Conservation (phyloP, 2,797 vertebrate genomes). For the Xenentodon cancila region DNA sequence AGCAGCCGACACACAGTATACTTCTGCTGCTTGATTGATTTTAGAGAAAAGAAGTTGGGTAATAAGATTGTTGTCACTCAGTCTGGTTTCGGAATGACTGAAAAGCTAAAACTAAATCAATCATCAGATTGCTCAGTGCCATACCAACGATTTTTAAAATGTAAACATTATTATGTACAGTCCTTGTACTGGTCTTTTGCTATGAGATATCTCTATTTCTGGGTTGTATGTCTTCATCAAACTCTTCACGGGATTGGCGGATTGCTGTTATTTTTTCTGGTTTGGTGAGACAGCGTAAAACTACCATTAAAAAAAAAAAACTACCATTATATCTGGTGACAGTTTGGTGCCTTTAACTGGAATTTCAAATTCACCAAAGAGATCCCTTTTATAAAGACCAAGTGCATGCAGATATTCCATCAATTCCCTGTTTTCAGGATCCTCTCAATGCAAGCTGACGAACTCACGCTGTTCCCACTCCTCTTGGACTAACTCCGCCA, state of each 20-base stretch:
- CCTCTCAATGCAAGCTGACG: not conserved
- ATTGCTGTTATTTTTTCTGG: constrained; percentile 4
- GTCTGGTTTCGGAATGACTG: constrained; percentile 16
- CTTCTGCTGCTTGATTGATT: constrained; percentile 21
- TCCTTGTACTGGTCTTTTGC: constrained; percentile 32
- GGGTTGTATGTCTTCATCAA: constrained; percentile 6
- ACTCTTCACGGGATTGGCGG: constrained; percentile 28
- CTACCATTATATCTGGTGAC: not conserved
- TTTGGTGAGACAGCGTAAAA: not conserved
- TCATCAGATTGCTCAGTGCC: constrained; percentile 54
- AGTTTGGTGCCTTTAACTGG: not conserved
- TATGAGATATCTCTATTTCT: not conserved
- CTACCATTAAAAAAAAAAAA: no score
- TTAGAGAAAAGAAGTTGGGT: constrained; percentile 2
- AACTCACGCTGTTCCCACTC: constrained; percentile 13
- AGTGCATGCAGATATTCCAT: no score
- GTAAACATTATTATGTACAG: constrained; percentile 48
- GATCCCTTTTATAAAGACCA: no score
- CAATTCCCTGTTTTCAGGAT: no score
- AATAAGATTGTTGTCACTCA: not conserved
- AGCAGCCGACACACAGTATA: not conserved
- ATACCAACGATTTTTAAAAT: constrained; percentile 13
- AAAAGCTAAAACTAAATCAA: constrained; percentile 41
- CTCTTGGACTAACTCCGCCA: constrained; percentile 47
- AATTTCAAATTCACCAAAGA: not conserved